Evolutionary conservation across 1,140 invertebrate genomes (phyloP), one percentile per base, ranked within the genome.

Genomic region (Drosophila insularis): DNA sequence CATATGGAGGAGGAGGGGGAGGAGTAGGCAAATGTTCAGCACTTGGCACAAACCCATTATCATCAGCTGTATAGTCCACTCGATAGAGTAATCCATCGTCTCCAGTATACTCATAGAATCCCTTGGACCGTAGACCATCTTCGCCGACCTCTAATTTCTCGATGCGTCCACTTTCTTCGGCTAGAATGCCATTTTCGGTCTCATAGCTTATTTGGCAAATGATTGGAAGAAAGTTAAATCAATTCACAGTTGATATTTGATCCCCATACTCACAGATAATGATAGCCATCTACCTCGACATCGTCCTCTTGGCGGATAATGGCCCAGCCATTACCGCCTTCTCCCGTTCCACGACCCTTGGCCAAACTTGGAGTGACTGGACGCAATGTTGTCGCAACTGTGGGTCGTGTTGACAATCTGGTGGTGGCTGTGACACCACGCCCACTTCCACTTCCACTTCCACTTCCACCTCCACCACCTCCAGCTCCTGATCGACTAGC

Each of bases 51-150:
- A 97, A 98, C 35, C 97, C 97, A 76, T 95, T 95, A 80, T 97
- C 96, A 80, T 97, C 96, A 75, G 97, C 96, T 19, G 94, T 95
- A 91, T 97, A 97, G 70, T 95, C 94, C 46, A 96, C 95, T 10
- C 93, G 92, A 61, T 92, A 92, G 31, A 91, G 74, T 5, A 79
- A 46, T 8, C 91, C 91, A 74, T 92, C 90, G 54, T 92, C 91
- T 1, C 91, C 91, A 0, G 94, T 94, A 81, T 96, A 96, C 5
- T 94, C 92, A 86, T 92, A 95, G 73, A 93, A 92, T 4, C 94
- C 94, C 43, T 92, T 92, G 11, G 93, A 92, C 7, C 92, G 92
- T 1, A 91, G 63, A 1, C 87, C 90, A 23, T 92, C 89, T 1
- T 90, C 86, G 19, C 91, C 87, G 8, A 50, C 43, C 14, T 91